phyloP scores from a whole-genome alignment of 2,797 vertebrate species.

The Pogoniulus pusillus region DNA sequence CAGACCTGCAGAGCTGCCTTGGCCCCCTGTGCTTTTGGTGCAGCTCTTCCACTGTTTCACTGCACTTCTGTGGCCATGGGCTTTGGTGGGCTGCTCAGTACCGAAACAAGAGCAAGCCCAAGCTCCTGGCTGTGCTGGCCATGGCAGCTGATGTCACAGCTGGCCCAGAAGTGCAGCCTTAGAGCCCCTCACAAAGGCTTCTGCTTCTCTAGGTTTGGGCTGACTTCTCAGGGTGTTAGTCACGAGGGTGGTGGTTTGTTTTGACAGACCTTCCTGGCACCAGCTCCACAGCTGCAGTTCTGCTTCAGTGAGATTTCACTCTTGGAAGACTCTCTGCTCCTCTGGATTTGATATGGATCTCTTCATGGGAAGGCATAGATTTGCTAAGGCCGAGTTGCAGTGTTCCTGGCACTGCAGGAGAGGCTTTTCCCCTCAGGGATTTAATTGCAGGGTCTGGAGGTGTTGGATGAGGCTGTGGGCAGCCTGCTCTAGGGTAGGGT shows the following conservation, averaged over 20 bases:
- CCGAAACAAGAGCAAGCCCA: not conserved
- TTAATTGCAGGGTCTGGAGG: not conserved
- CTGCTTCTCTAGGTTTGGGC: not conserved
- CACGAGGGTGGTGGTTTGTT: constrained; percentile 7
- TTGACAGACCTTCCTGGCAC: not conserved
- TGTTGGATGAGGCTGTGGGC: too few species aligned
- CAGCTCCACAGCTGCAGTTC: rapidly evolving
- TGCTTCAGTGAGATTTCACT: not conserved
- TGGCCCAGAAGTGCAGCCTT: not conserved
- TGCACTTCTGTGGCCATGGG: not conserved
- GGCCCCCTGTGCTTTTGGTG: too few species aligned
- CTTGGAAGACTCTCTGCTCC: not conserved
- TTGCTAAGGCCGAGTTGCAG: rapidly evolving
- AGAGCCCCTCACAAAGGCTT: rapidly evolving
- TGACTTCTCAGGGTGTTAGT: not conserved
- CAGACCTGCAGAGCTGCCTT: too few species aligned
- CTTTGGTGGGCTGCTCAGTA: not conserved
- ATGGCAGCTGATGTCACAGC: not conserved
- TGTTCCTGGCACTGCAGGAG: not conserved
- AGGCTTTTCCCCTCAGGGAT: not conserved
- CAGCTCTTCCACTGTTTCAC: too few species aligned
- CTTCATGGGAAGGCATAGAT: not conserved
- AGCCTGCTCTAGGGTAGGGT: too few species aligned
- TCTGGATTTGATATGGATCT: not conserved
- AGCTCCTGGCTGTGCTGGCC: not conserved